Conservation (phyloP, 2,888 invertebrate genomes). For the Pristionchus maxplancki region DNA sequence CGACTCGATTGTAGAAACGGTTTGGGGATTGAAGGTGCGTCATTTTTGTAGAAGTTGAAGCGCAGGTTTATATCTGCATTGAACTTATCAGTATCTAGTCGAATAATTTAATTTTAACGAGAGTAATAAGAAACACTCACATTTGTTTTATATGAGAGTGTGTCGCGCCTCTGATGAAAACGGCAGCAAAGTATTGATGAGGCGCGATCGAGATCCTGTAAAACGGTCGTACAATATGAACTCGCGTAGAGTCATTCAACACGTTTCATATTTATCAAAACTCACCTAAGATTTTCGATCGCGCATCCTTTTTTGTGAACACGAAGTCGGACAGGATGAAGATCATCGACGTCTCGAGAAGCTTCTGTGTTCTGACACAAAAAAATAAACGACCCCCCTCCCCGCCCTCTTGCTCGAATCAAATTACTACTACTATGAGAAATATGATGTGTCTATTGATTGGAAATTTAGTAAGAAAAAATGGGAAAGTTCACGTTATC, state of each 20-base stretch:
- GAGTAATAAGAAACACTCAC: neutral
- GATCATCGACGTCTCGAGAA: neutral
- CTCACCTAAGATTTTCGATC: neutral
- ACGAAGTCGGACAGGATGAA: neutral
- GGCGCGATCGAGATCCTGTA: neutral
- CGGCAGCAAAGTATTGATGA: neutral
- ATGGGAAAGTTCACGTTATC: neutral
- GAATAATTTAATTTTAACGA: neutral
- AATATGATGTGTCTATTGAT: too few species aligned
- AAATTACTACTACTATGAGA: neutral
- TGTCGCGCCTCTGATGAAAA: neutral
- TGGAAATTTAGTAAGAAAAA: neutral
- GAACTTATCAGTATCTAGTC: neutral
- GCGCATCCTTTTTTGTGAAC: neutral
- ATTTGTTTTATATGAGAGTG: neutral
- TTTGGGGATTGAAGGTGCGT: too few species aligned
- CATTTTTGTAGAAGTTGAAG: too few species aligned
- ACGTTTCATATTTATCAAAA: neutral
- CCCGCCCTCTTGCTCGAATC: neutral
- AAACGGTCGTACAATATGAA: neutral
- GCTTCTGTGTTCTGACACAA: neutral
- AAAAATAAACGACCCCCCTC: neutral
- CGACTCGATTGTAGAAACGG: too few species aligned
- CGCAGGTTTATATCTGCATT: too few species aligned
- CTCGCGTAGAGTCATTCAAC: neutral